phyloP scores from a whole-genome alignment of 2,888 invertebrate species.

The Elysia crispata region DNA sequence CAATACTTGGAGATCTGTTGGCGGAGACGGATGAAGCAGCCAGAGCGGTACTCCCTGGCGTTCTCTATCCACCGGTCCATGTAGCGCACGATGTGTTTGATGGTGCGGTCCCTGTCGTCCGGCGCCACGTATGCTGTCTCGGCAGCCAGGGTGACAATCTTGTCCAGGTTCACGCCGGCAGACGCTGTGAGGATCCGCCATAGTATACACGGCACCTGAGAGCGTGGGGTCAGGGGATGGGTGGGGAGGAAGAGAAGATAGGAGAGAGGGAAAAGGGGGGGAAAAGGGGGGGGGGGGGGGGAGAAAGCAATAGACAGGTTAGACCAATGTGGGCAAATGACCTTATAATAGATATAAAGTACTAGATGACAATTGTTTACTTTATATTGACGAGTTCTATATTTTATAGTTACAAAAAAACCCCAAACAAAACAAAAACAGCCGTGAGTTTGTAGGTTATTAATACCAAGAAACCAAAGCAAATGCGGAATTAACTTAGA shows the following conservation, averaged over 20 bases:
- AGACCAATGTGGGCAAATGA: no score
- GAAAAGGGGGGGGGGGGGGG: not conserved
- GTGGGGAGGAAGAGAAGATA: not conserved
- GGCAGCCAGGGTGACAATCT: slow-evolving; percentile 77
- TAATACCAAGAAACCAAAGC: no score
- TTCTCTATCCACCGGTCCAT: slow-evolving; percentile 78
- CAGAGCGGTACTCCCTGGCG: slow-evolving; percentile 77
- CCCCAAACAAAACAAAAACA: no score
- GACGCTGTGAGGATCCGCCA: slow-evolving; percentile 78
- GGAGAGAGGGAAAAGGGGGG: not conserved
- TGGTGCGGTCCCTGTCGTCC: slow-evolving; percentile 76
- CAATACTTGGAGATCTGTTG: slow-evolving; percentile 76
- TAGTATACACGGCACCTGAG: slow-evolving; percentile 76
- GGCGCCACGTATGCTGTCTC: slow-evolving; percentile 78
- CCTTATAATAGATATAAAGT: no score
- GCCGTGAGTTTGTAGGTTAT: no score
- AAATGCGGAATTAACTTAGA: no score
- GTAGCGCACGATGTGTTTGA: slow-evolving; percentile 78
- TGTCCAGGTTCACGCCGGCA: slow-evolving; percentile 75
- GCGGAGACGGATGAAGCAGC: slow-evolving; percentile 75
- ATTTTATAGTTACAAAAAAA: no score
- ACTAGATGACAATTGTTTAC: no score
- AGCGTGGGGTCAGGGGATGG: not conserved
- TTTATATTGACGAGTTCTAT: no score
- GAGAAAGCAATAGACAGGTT: slow-evolving; percentile 10